Conservation (phyloP, 2,888 invertebrate genomes). For the Andrena praecox region DNA sequence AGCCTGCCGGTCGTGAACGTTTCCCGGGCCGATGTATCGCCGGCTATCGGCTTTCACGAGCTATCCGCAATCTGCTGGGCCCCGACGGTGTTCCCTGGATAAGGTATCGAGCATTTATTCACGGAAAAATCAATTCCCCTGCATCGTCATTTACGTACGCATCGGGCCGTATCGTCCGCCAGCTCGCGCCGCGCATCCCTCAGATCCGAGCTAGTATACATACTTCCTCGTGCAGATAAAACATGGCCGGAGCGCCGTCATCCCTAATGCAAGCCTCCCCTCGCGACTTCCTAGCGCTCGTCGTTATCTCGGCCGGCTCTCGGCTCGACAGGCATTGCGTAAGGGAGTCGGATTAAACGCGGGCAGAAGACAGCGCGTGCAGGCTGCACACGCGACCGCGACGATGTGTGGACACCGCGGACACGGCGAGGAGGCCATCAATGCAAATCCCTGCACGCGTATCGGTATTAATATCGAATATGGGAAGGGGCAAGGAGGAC, state of each 20-base stretch:
- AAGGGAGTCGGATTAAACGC: constrained; percentile 48
- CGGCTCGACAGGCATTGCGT: constrained; percentile 53
- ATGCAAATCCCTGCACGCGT: constrained; percentile 61
- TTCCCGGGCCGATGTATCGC: not conserved
- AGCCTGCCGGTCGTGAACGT: constrained; percentile 1
- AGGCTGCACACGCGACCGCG: constrained; percentile 1
- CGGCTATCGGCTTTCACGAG: not conserved
- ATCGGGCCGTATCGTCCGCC: not conserved
- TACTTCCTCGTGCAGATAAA: constrained; percentile 64
- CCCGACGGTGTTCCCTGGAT: not conserved
- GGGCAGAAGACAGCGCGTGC: constrained; percentile 3
- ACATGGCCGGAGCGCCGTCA: constrained; percentile 9
- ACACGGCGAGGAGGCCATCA: constrained; percentile 7
- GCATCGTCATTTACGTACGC: not conserved
- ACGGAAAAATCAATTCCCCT: not conserved
- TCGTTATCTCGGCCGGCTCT: constrained; percentile 52
- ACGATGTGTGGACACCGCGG: constrained; percentile 2
- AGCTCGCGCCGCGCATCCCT: not conserved
- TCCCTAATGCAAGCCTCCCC: constrained; percentile 14
- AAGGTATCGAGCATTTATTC: constrained; percentile 6
- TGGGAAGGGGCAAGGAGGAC: constrained; percentile 23
- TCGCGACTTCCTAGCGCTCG: constrained; percentile 33
- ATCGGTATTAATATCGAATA: constrained; percentile 69
- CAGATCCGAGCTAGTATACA: constrained; percentile 20
- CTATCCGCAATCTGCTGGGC: constrained; percentile 2